These are phyloP conservation scores for Noctilio leporinus DNA, from an alignment of 2,113 vertebrate species.

Conservation along the genomic window DNA sequence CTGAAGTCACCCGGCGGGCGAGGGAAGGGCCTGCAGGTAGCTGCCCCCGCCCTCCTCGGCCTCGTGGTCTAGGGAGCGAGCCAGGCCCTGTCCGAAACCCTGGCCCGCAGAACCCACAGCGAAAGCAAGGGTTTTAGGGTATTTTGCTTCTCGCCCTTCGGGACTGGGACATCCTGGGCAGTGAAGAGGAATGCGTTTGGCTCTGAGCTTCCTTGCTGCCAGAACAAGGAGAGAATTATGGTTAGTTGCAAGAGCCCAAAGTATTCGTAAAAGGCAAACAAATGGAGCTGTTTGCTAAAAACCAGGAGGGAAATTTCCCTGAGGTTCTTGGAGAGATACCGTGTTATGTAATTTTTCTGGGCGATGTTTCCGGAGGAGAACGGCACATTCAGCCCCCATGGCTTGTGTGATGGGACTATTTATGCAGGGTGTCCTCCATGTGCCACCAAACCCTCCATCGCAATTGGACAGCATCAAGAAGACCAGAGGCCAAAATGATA, in stretches of 20 bases:
- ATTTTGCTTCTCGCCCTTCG: not conserved
- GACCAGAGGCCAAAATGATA: not conserved
- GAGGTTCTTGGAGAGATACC: not conserved
- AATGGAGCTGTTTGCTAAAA: not conserved
- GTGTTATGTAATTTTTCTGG: not conserved
- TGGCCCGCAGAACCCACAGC: not conserved
- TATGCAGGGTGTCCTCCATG: not conserved
- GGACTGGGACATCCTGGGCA: not conserved
- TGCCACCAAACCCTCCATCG: not conserved
- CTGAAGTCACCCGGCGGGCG: fast-evolving
- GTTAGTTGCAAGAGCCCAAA: not conserved
- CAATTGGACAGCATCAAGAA: not conserved
- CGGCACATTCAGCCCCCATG: fast-evolving
- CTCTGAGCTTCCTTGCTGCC: not conserved
- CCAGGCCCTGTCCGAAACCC: fast-evolving
- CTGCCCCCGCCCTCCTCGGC: fast-evolving
- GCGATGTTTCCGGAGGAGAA: not conserved
- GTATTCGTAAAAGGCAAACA: not conserved
- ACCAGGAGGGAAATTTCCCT: not conserved
- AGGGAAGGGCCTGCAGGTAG: fast-evolving
- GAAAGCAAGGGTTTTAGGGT: not conserved
- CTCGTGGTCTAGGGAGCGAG: fast-evolving
- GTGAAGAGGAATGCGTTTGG: not conserved
- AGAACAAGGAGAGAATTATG: constrained; percentile 24
- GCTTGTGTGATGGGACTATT: fast-evolving